phyloP scores from a whole-genome alignment of 2,113 vertebrate species.

The Riparia riparia region DNA sequence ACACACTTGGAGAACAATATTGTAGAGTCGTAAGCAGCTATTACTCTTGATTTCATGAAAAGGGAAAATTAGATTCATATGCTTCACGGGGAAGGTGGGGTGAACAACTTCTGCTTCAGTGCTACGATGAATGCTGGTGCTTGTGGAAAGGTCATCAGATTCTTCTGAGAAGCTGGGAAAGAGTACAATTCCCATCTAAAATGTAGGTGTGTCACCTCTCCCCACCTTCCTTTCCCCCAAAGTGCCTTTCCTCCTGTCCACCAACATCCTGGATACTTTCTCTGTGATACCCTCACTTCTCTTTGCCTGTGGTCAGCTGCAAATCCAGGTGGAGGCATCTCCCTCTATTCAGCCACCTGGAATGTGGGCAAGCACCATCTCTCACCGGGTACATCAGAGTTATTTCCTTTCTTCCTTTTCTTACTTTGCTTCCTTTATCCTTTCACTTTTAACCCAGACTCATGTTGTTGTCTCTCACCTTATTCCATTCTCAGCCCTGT shows the following conservation, averaged over 20 bases:
- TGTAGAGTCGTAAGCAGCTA: background rate
- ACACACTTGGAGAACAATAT: background rate
- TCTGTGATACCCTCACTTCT: background rate
- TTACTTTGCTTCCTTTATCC: background rate
- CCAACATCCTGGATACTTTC: background rate
- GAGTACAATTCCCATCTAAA: background rate
- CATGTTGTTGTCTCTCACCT: background rate
- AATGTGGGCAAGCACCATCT: background rate
- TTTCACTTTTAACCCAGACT: background rate
- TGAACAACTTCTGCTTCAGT: background rate
- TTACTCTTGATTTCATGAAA: background rate
- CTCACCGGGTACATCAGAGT: background rate
- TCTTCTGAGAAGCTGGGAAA: background rate
- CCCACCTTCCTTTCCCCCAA: background rate
- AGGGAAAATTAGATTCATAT: background rate
- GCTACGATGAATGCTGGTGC: background rate
- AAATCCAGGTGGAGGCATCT: background rate
- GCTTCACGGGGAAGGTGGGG: background rate
- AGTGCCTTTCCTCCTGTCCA: background rate
- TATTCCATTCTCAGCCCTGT: background rate
- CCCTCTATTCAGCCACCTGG: background rate
- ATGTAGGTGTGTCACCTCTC: background rate
- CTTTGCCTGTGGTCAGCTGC: background rate
- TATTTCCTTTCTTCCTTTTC: background rate
- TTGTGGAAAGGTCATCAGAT: background rate